phyloP scores from a whole-genome alignment of 2,797 vertebrate genomes.

The Paramormyrops hopkinsi region DNA sequence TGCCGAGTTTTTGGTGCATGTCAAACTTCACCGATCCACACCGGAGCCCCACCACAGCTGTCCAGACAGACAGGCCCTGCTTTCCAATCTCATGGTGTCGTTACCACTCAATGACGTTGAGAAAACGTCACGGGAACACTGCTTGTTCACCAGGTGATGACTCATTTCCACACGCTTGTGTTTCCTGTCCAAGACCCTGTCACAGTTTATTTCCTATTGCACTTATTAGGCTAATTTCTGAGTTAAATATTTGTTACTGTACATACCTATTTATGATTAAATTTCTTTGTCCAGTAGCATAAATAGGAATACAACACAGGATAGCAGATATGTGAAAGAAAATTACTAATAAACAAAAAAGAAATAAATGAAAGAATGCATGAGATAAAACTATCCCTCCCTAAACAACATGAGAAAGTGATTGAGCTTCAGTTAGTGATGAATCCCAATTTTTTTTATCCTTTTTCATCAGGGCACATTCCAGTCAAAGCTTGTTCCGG shows the following conservation, averaged over 20 bases:
- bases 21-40: not conserved
- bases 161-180: not conserved
- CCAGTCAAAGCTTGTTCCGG: not conserved
- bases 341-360: not conserved
- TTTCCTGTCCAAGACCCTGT: not conserved
- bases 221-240: constrained; percentile 60
- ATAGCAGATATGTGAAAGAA: not conserved
- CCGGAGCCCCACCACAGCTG: not conserved
- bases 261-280: not conserved
- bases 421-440: not conserved
- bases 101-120: not conserved
- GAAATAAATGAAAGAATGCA: not conserved
- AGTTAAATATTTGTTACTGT: constrained; percentile 72
- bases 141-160: not conserved
- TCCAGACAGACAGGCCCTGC: not conserved
- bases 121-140: not conserved
- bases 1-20: not conserved
- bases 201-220: constrained; percentile 64
- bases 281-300: not conserved
- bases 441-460: not conserved
- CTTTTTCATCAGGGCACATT: not conserved
- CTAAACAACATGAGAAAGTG: constrained; percentile 12
- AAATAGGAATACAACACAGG: not conserved
- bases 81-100: not conserved
- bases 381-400: constrained; percentile 21